Evolutionary conservation across 92 coral and sea anemone genomes (phyloP).

Genomic region (Isaurus tuberculatus): DNA sequence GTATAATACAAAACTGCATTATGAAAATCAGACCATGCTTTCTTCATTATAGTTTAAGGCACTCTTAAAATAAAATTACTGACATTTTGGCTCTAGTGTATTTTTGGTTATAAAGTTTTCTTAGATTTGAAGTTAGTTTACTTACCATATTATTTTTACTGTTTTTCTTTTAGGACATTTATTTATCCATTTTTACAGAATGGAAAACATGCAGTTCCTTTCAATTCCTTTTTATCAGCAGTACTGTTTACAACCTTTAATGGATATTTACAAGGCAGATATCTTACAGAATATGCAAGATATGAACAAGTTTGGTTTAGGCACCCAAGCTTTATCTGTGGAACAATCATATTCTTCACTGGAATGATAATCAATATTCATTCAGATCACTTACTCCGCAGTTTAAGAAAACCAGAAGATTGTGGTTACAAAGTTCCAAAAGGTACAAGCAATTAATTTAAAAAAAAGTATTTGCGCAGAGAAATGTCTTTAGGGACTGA

Average conservation of each 20-base stretch:
- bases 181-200: constrained; percentile 83
- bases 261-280: constrained; percentile 90
- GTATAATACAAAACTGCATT: too few relatives aligned
- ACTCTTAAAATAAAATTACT: too few relatives aligned
- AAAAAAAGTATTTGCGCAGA: too few relatives aligned
- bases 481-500: too few relatives aligned
- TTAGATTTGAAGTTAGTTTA: too few relatives aligned
- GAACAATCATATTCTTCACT: constrained; percentile 63
- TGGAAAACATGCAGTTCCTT: constrained; percentile 82
- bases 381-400: constrained; percentile 77
- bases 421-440: constrained; percentile 88
- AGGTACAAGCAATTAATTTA: too few relatives aligned
- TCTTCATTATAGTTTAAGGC: too few relatives aligned
- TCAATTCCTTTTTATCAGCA: constrained; percentile 59
- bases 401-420: constrained; percentile 89
- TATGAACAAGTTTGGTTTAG: constrained; percentile 73
- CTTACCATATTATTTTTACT: too few relatives aligned
- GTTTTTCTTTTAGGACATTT: constrained; percentile 72
- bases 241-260: constrained; percentile 61
- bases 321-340: constrained; percentile 76
- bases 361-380: constrained; percentile 92
- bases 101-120: too few relatives aligned
- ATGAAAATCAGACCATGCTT: too few relatives aligned
- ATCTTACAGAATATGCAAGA: constrained; percentile 71
- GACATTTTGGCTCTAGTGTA: too few relatives aligned